Percentiles rank a stretch among this genome's conserved stretches.
Conservation (phyloP, 2,113 vertebrate genomes). For the Cyanocitta stelleri region DNA sequence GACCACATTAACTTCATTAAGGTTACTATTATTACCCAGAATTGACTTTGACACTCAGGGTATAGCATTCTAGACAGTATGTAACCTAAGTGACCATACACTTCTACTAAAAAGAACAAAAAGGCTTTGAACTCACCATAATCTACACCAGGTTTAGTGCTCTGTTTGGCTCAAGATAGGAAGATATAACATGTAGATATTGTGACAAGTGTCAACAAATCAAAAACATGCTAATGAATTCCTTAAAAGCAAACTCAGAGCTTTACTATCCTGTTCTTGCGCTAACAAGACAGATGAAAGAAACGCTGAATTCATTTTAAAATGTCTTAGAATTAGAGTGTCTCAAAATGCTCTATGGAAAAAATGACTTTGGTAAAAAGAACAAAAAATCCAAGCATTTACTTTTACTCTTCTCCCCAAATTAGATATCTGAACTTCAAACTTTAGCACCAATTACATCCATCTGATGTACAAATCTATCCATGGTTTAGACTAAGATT, state of each 20-base stretch:
- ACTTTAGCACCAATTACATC: not conserved
- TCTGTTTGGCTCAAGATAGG: not conserved
- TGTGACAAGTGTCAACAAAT: not conserved
- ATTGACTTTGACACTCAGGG: not conserved
- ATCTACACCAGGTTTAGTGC: not conserved
- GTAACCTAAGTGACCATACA: not conserved
- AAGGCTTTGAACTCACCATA: not conserved
- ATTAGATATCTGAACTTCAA: not conserved
- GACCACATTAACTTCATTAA: not conserved
- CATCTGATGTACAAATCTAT: not conserved
- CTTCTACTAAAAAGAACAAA: not conserved
- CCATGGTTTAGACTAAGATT: not conserved
- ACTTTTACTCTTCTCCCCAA: not conserved
- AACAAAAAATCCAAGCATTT: not conserved
- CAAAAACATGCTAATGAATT: not conserved
- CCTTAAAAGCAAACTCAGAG: not conserved
- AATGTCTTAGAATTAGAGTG: not conserved
- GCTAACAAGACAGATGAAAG: not conserved
- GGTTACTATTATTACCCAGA: not conserved
- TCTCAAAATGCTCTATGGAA: not conserved
- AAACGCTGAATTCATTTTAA: not conserved
- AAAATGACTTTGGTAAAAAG: not conserved
- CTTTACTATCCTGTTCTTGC: not conserved
- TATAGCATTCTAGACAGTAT: not conserved
- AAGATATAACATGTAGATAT: not conserved